Percentiles rank a stretch among this genome's conserved stretches.
These are phyloP conservation scores for Cyanistes caeruleus DNA, from an alignment of 2,113 vertebrate species.

Conservation along the genomic window DNA sequence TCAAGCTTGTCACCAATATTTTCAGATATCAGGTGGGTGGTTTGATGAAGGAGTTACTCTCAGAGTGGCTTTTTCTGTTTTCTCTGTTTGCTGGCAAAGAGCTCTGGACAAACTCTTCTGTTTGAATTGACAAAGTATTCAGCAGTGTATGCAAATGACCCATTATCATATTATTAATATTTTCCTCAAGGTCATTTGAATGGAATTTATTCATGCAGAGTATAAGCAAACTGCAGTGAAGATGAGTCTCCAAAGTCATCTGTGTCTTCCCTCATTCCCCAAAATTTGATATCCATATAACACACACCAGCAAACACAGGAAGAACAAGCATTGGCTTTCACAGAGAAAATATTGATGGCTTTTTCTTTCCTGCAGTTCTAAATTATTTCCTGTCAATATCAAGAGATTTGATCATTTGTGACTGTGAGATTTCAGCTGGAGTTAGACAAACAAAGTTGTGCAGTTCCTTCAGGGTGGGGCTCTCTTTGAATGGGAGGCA, in stretches of 20 bases:
- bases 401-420: not conserved
- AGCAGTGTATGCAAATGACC: not conserved
- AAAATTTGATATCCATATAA: not conserved
- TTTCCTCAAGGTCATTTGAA: conserved; percentile 32
- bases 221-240: not conserved
- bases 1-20: not conserved
- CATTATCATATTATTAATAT: conserved; percentile 19
- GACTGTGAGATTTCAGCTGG: not conserved
- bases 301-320: too few species aligned
- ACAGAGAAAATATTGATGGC: not conserved
- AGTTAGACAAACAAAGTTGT: not conserved
- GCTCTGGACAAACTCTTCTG: not conserved
- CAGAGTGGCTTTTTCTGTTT: not conserved
- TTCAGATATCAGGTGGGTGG: not conserved
- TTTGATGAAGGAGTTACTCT: not conserved
- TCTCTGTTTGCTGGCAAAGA: not conserved
- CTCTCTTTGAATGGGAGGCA: not conserved
- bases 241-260: not conserved
- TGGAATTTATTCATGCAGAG: not conserved
- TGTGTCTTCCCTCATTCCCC: not conserved
- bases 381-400: not conserved
- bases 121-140: conserved; percentile 13
- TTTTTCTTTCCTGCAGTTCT: not conserved
- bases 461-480: not conserved
- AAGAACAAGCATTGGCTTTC: not conserved